A percentile compares a stretch with the other conserved stretches of the same genome.
These are phyloP conservation scores for Xiphophorus maculatus DNA, from an alignment of 2,113 vertebrate genomes.

Conservation along the genomic window DNA sequence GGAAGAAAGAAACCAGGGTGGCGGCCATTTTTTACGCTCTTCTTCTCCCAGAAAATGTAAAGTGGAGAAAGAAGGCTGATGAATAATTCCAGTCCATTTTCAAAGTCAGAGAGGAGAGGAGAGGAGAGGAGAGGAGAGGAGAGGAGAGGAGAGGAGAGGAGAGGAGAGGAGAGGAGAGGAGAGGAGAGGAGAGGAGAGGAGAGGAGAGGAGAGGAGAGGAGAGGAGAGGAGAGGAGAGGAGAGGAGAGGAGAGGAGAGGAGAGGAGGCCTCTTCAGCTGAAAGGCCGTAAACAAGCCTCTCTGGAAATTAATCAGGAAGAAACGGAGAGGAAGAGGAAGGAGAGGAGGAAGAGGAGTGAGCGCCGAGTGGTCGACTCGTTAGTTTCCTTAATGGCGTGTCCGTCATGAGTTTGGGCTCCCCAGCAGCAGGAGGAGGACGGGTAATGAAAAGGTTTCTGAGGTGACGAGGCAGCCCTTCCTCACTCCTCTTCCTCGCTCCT, in stretches of 20 bases:
- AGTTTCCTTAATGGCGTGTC: conserved; percentile 58
- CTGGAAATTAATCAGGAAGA: conserved; percentile 61
- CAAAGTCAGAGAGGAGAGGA: conserved; percentile 53
- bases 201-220: too few species aligned
- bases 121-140: conserved; percentile 21
- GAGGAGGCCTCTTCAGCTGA: conserved; percentile 31
- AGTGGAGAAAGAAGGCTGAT: conserved; percentile 39
- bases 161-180: too few species aligned
- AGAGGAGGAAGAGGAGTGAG: not conserved
- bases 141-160: conserved; percentile 23
- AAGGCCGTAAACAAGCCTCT: conserved; percentile 57
- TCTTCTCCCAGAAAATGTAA: conserved; percentile 50
- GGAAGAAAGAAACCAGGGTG: conserved; percentile 29
- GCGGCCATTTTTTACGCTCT: conserved; percentile 4
- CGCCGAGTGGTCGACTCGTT: conserved; percentile 33
- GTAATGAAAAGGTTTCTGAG: conserved; percentile 54
- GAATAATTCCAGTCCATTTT: conserved; percentile 69
- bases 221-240: not conserved
- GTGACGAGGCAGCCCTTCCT: conserved; percentile 54
- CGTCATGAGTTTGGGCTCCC: conserved; percentile 51
- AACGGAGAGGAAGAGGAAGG: not conserved
- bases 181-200: not conserved
- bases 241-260: conserved; percentile 16
- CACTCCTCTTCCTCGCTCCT: conserved; percentile 26
- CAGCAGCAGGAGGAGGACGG: conserved; percentile 50